These are phyloP conservation scores for Pelusios castaneus DNA, from an alignment of 2,113 vertebrate genomes.

Conservation along the genomic window DNA sequence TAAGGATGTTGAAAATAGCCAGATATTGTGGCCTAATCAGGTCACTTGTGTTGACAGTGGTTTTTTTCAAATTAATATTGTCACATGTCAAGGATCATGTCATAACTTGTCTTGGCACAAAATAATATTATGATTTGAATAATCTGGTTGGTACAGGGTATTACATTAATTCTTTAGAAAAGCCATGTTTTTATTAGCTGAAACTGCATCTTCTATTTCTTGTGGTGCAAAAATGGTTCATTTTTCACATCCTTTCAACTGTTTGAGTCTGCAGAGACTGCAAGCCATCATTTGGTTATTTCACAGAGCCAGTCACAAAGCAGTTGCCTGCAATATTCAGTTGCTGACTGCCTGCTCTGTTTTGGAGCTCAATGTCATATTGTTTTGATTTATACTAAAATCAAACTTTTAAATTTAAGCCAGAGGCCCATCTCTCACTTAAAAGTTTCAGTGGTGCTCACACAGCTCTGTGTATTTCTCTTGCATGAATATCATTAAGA, in stretches of 20 bases:
- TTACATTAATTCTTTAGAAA: background rate
- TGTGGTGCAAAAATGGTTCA: background rate
- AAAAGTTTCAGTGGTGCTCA: too few species aligned
- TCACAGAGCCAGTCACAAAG: too few species aligned
- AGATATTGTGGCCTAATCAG: background rate
- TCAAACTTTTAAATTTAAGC: too few species aligned
- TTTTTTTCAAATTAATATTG: background rate
- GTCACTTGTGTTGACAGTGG: background rate
- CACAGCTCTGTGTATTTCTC: background rate
- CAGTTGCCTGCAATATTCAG: too few species aligned
- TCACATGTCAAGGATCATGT: background rate
- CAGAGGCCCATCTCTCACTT: too few species aligned
- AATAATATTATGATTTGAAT: background rate
- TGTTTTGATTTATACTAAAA: too few species aligned
- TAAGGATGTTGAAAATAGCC: background rate
- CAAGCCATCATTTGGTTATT: too few species aligned
- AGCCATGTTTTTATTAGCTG: accelerated
- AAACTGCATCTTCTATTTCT: background rate
- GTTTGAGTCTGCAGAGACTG: background rate
- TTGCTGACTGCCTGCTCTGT: too few species aligned
- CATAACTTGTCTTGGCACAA: background rate
- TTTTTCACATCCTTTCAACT: background rate
- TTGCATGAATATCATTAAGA: background rate
- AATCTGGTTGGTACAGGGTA: background rate
- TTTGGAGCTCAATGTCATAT: too few species aligned